Percentiles rank a stretch among this genome's conserved stretches.
phyloP scores from a whole-genome alignment of 64 coral and sea anemone species.

The Stylophora pistillata region DNA sequence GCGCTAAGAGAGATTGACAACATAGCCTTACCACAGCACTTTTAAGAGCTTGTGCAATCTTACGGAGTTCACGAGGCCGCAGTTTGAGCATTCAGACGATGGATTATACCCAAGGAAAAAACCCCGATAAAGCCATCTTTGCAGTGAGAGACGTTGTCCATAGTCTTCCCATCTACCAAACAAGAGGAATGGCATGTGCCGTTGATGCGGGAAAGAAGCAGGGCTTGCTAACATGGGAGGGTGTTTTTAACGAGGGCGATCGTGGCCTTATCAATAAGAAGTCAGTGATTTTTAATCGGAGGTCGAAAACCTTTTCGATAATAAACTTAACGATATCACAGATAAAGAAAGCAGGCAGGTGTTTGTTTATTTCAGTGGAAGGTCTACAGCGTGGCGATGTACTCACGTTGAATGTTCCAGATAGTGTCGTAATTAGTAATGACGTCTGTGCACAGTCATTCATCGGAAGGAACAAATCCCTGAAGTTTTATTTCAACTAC shows the following conservation, averaged over 20 bases:
- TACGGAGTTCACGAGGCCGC: no score
- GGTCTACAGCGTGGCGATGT: no score
- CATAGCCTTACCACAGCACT: no score
- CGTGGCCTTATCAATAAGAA: no score
- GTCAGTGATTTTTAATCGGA: no score
- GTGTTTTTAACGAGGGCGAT: not conserved
- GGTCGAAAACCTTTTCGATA: not conserved
- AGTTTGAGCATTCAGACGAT: no score
- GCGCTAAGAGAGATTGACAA: no score
- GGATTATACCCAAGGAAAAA: no score
- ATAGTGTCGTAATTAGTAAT: no score
- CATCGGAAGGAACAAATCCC: not conserved
- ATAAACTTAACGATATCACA: no score
- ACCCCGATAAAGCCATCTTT: not conserved
- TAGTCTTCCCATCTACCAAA: not conserved
- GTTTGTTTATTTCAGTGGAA: not conserved
- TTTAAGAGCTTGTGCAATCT: no score
- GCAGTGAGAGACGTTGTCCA: not conserved
- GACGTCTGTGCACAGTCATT: not conserved
- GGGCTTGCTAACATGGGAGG: not conserved
- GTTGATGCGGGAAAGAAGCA: not conserved
- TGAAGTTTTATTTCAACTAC: not conserved
- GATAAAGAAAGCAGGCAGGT: not conserved
- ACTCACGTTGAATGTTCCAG: no score
- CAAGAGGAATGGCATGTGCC: constrained; percentile 1